These are phyloP conservation scores for Podocnemis expansa DNA, from an alignment of 2,113 vertebrate species.

Conservation along the genomic window DNA sequence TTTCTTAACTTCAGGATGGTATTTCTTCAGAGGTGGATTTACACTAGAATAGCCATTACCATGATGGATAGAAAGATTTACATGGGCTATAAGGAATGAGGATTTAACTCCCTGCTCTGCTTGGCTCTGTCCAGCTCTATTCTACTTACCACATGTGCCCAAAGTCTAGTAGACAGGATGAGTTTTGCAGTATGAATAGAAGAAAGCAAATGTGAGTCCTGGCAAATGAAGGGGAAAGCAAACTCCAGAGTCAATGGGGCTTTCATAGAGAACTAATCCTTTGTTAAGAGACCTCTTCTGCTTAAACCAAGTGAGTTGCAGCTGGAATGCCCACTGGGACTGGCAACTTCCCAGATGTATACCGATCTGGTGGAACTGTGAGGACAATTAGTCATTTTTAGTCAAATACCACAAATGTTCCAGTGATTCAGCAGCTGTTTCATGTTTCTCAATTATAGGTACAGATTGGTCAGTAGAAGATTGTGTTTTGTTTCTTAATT, in stretches of 20 bases:
- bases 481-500: not conserved
- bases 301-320: not conserved
- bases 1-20: not conserved
- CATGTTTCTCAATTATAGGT: not conserved
- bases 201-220: not conserved
- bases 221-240: not conserved
- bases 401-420: slow-evolving; percentile 19
- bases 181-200: not conserved
- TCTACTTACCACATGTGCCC: not conserved
- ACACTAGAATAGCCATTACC: not conserved
- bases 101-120: not conserved
- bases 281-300: not conserved
- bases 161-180: not conserved
- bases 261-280: not conserved
- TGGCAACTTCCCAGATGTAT: slow-evolving; percentile 36
- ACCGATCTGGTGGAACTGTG: slow-evolving; percentile 7
- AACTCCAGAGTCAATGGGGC: not conserved
- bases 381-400: slow-evolving; percentile 25
- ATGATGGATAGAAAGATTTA: not conserved
- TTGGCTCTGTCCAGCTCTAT: not conserved
- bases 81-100: not conserved
- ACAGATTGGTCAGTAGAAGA: slow-evolving; percentile 15
- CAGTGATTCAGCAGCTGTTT: slow-evolving; percentile 15
- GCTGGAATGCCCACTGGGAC: slow-evolving; percentile 21
- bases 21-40: not conserved